Percentiles rank a stretch among this genome's conserved stretches.
Conservation (phyloP, 2,888 invertebrate species). For the Oscheius sp. region DNA sequence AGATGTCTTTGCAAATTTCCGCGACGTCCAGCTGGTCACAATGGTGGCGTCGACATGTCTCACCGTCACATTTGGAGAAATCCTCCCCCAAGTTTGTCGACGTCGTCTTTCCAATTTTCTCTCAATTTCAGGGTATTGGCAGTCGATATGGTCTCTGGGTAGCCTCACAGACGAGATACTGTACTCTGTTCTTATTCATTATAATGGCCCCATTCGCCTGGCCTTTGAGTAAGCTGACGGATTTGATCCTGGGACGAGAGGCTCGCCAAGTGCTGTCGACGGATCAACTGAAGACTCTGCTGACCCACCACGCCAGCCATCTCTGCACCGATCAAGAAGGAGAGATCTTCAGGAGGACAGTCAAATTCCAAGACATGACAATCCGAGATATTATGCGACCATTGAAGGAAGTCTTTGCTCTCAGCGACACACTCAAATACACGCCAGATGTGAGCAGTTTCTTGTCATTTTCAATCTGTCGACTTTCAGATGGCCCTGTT, state of each 20-base stretch:
- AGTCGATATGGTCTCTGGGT: slow-evolving; percentile 6
- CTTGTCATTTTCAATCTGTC: too few relatives aligned
- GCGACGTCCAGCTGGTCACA: not conserved
- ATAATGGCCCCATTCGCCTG: slow-evolving; percentile 24
- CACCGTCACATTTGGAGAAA: slow-evolving; percentile 21
- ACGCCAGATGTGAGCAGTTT: not conserved
- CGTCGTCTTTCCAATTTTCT: too few relatives aligned
- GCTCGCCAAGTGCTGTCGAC: slow-evolving; percentile 6
- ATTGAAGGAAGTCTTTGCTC: slow-evolving; percentile 8
- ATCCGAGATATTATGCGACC: slow-evolving; percentile 18
- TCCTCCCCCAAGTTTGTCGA: slow-evolving; percentile 4
- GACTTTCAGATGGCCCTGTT: not conserved
- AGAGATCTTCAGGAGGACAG: slow-evolving; percentile 2
- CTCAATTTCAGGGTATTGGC: not conserved
- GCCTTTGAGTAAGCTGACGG: slow-evolving; percentile 21
- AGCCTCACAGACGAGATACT: not conserved
- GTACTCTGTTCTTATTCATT: slow-evolving; percentile 10
- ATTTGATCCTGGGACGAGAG: slow-evolving; percentile 19
- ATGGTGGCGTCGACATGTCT: slow-evolving; percentile 2
- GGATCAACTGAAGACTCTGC: slow-evolving; percentile 13
- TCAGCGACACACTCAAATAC: not conserved
- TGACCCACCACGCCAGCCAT: slow-evolving; percentile 12
- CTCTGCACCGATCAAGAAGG: slow-evolving; percentile 12
- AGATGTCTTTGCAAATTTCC: slow-evolving; percentile 6
- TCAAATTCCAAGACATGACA: slow-evolving; percentile 24